These are phyloP conservation scores for Siniperca undulata DNA, from an alignment of 2,797 vertebrate species.

Conservation along the genomic window DNA sequence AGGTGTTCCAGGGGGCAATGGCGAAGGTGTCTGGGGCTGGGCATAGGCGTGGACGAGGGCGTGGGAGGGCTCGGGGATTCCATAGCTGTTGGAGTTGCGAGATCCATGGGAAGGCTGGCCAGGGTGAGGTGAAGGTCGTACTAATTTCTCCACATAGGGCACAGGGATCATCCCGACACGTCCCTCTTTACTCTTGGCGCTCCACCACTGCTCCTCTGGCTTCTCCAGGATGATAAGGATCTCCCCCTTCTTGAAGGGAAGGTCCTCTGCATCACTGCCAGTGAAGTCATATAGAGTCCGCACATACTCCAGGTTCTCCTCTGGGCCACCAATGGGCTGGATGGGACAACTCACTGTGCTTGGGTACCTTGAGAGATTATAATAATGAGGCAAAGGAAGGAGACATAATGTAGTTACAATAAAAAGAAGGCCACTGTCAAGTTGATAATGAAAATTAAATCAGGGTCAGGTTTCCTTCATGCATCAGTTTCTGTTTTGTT, in stretches of 20 bases:
- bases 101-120: slow-evolving; percentile 85
- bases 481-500: neutral
- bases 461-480: neutral
- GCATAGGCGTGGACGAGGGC: slow-evolving; percentile 92
- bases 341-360: slow-evolving; percentile 88
- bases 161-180: slow-evolving; percentile 98
- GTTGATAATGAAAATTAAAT: neutral
- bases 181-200: slow-evolving; percentile 96
- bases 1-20: slow-evolving; percentile 89
- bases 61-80: slow-evolving; percentile 97
- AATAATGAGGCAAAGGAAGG: neutral
- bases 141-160: slow-evolving; percentile 97
- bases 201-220: slow-evolving; percentile 99
- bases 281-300: slow-evolving; percentile 98
- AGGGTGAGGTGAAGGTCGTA: slow-evolving; percentile 86
- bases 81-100: slow-evolving; percentile 98
- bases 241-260: slow-evolving; percentile 98
- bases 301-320: slow-evolving; percentile 95
- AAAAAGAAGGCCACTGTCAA: neutral
- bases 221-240: slow-evolving; percentile 96
- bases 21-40: slow-evolving; percentile 94
- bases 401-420: neutral
- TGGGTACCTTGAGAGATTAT: slow-evolving; percentile 85
- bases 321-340: slow-evolving; percentile 84
- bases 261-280: slow-evolving; percentile 97